phyloP scores from a whole-genome alignment of 2,797 vertebrate species.

The Mormyrops attenuatus region DNA sequence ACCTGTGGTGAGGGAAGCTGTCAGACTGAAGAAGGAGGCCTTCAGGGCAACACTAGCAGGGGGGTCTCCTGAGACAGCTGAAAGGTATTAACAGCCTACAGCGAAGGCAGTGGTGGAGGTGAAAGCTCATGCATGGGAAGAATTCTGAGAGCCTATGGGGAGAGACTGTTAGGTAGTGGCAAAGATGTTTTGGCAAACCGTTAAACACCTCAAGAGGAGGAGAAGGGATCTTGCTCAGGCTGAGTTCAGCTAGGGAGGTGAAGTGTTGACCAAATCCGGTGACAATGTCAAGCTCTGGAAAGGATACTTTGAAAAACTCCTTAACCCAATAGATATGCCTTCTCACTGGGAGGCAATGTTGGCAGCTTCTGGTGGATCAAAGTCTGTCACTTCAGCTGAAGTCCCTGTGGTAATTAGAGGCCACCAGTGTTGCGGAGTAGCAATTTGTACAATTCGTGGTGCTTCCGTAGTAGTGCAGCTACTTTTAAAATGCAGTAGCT shows the following conservation, averaged over 20 bases:
- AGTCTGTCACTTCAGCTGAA: not conserved
- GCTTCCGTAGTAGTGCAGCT: not conserved
- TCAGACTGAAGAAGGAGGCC: not conserved
- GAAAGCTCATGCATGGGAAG: not conserved
- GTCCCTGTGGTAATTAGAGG: not conserved
- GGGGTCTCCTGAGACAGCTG: not conserved
- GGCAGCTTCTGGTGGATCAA: not conserved
- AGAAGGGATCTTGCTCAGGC: not conserved
- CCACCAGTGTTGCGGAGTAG: not conserved
- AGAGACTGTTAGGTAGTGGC: not conserved
- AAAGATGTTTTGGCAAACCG: not conserved
- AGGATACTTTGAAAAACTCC: not conserved
- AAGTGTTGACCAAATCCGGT: not conserved
- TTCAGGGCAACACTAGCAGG: not conserved
- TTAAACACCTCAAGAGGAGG: not conserved
- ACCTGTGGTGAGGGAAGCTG: not conserved
- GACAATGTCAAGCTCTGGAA: not conserved
- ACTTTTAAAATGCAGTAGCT: not conserved
- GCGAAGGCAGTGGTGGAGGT: not conserved
- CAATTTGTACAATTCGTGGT: not conserved
- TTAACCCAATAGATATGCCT: not conserved
- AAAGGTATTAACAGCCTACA: conserved; percentile 4
- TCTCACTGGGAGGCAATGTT: not conserved
- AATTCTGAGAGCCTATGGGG: not conserved
- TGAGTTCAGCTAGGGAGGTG: not conserved